Evolutionary conservation across 2,113 vertebrate genomes (phyloP), one percentile per base, ranked within the genome.

Genomic region (Poeciliopsis turrubarensis): DNA sequence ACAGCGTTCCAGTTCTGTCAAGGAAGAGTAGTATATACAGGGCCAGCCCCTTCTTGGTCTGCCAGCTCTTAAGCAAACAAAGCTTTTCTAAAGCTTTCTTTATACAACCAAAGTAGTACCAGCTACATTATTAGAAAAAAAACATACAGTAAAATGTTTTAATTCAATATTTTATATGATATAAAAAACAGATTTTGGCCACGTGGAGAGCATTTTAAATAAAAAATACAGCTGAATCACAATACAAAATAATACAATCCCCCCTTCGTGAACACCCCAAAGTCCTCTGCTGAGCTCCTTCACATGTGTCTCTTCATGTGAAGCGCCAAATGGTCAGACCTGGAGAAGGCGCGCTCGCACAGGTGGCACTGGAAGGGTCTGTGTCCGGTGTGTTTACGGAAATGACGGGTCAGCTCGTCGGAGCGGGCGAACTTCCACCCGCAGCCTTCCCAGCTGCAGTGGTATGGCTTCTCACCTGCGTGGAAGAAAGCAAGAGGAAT

Each of bases 251-350:
- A 83, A 75, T 68, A 86, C 60, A 80, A 51, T 64, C 47, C 69
- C 57, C 60, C 70, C 17, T 17, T 47, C 61, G 15, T 57, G 3
- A 78, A 44, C 44, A 17, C 44, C 44, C 71, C 81, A 88, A 81
- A 87, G 89, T 87, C 72, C 79, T 70, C 11, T 5, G 70, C n/a
- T 73, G 73, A 0, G 78, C 70, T 85, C 47, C 68, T 89, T 95
- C 92, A 99, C 96, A 99, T 95, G 93, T 99, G 98, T 81, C 98
- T 84, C 91, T 99, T 99, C 98, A 99, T 99, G 92, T 99, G 98
- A 83, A 99, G 91, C 0, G 98, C 98, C 87, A 99, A 95, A 89
- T 99, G 98, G 91, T 99, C 98, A 0, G 97, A 99, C 71, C 98
- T 86, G 78, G 98, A 99, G 94, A 99, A 99, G 0, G 98, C 97